Conservation (phyloP, 2,888 invertebrate species). For the Vannuccia rotundouncinata region DNA sequence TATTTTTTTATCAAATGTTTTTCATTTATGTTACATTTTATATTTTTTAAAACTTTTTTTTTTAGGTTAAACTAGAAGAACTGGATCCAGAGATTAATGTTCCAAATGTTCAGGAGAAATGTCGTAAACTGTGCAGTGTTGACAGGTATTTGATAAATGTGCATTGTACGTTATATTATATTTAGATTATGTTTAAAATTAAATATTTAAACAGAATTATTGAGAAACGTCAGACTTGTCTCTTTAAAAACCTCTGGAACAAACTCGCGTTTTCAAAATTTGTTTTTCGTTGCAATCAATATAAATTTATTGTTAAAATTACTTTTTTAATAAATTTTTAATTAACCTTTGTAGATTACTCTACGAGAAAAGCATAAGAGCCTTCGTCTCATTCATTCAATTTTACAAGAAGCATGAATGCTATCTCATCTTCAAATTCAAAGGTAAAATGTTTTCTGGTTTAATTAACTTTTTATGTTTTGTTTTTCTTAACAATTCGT, state of each 20-base stretch:
- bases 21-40: not conserved
- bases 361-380: constrained; percentile 78
- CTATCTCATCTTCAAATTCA: constrained; percentile 73
- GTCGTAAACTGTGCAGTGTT: not conserved
- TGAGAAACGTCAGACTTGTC: no score
- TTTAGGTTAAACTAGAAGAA: constrained; percentile 25
- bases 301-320: no score
- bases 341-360: constrained; percentile 54
- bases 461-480: no score
- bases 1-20: no score
- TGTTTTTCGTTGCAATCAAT: no score
- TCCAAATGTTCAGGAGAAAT: not conserved
- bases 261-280: no score
- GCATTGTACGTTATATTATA: no score
- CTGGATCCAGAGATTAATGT: not conserved
- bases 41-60: not conserved
- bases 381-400: constrained; percentile 88
- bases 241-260: no score
- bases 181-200: not conserved
- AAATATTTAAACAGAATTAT: no score
- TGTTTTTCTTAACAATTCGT: no score
- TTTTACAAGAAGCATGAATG: constrained; percentile 94
- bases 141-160: not conserved
- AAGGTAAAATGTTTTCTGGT: constrained; percentile 58
- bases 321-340: no score